A percentile compares a stretch with the other conserved stretches of the same genome.
phyloP scores from a whole-genome alignment of 2,888 invertebrate genomes.

The Xiphydria camelus region DNA sequence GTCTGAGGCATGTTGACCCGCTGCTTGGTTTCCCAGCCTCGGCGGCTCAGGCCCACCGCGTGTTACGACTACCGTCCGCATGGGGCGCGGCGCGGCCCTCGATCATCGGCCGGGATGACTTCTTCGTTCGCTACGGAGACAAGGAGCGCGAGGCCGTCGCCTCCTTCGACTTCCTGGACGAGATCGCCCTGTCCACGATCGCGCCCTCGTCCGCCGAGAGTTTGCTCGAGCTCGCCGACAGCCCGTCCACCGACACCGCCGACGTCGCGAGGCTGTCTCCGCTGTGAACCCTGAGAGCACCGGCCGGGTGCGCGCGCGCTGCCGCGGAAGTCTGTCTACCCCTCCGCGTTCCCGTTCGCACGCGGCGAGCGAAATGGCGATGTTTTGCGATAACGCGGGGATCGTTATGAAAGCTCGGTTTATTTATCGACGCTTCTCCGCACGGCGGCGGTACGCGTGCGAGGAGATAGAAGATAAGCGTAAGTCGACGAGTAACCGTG shows the following conservation, averaged over 20 bases:
- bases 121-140: slow-evolving; percentile 78
- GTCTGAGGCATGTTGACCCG: slow-evolving; percentile 48
- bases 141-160: slow-evolving; percentile 78
- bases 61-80: slow-evolving; percentile 48
- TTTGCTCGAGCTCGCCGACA: slow-evolving; percentile 30
- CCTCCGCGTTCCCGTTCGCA: neutral
- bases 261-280: slow-evolving; percentile 47
- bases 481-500: too few species aligned
- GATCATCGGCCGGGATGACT: slow-evolving; percentile 76
- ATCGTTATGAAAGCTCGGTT: too few species aligned
- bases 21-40: slow-evolving; percentile 43
- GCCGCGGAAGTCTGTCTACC: neutral
- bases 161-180: slow-evolving; percentile 79
- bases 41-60: slow-evolving; percentile 55
- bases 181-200: slow-evolving; percentile 56
- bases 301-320: neutral
- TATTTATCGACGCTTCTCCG: too few species aligned
- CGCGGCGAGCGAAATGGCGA: too few species aligned
- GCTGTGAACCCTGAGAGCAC: slow-evolving; percentile 27
- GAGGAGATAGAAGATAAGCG: too few species aligned
- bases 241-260: slow-evolving; percentile 27
- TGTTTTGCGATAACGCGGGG: too few species aligned
- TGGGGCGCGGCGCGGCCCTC: slow-evolving; percentile 64
- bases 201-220: slow-evolving; percentile 28
- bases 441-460: too few species aligned